Percentiles rank a stretch among this genome's conserved stretches.
phyloP scores from a whole-genome alignment of 2,888 invertebrate genomes.

The Lissonota sp. region DNA sequence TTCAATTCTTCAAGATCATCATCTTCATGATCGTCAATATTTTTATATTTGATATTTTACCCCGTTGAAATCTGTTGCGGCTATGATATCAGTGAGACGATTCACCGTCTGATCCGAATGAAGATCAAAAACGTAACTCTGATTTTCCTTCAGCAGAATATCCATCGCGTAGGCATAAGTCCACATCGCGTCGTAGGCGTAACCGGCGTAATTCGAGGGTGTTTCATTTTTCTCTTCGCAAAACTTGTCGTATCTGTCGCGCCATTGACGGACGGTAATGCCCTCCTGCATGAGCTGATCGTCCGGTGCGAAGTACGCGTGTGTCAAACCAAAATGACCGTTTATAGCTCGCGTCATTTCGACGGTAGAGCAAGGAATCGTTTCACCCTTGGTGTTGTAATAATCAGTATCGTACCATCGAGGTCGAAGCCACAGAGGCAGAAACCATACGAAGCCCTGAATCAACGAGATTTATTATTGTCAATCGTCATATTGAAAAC shows the following conservation, averaged over 20 bases:
- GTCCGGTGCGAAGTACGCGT: conserved; percentile 88
- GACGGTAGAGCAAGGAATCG: conserved; percentile 86
- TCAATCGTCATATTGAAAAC: background rate
- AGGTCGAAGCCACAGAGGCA: conserved; percentile 89
- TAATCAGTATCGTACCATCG: conserved; percentile 87
- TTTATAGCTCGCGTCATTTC: conserved; percentile 89
- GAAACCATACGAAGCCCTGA: conserved; percentile 93
- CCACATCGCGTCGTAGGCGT: conserved; percentile 94
- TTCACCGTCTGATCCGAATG: conserved; percentile 86
- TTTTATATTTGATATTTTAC: conserved; percentile 80
- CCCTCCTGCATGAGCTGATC: conserved; percentile 87
- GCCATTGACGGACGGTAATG: conserved; percentile 88
- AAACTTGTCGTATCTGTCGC: conserved; percentile 82
- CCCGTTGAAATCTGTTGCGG: conserved; percentile 89
- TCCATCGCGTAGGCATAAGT: conserved; percentile 90
- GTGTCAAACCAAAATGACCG: conserved; percentile 89
- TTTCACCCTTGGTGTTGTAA: conserved; percentile 83
- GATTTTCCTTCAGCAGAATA: conserved; percentile 87
- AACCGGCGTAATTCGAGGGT: conserved; percentile 89
- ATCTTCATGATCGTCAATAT: too few relatives aligned
- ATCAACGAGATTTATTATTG: background rate
- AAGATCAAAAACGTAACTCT: conserved; percentile 85
- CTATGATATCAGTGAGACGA: conserved; percentile 87
- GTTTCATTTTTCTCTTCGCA: conserved; percentile 73
- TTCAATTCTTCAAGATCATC: too few relatives aligned